Evolutionary conservation across 1,140 invertebrate species (phyloP), one percentile per base, ranked within the genome.

Genomic region (Drosophila bocqueti): DNA sequence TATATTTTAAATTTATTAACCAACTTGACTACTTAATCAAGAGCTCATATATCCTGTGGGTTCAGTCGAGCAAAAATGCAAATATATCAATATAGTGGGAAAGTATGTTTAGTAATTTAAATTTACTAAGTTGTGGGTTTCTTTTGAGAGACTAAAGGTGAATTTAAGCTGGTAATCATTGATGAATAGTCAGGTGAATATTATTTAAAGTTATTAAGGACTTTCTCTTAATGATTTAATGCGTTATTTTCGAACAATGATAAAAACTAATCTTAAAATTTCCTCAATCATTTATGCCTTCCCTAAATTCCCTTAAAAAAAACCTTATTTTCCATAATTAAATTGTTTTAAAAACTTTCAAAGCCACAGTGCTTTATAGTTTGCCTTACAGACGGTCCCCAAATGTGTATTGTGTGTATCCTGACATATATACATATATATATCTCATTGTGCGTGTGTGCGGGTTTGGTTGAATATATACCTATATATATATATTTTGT

Each of bases 321-420:
- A 58, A 26, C 16, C 9, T 55, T 38, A 2, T 6, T 13, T n/a
- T 8, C 16, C 8, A 40, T 1, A 13, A 16, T 21, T 16, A 26
- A 42, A 31, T 31, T 31, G 40, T 59, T 59, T 59, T 8, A 26
- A 57, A 18, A 8, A 24, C 40, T 45, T 61, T 46, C 24, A 40
- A 49, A 26, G 16, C 58, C 81, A 83, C 72, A 76, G 81, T 83
- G 26, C 76, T 43, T 47, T 72, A 77, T 58, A 59, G 29, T 42
- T 26, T 43, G 36, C 43, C 76, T 55, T 58, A 42, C 46, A 40
- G 26, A 50, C 50, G 6, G 43, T 31, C 55, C 38, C 16, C 21
- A 60, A 36, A 31, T 55, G 46, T 59, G 49, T 46, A 31, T 46
- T 73, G 18, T 82, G 45, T 67, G 42, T 75, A 78, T 62, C 29